Conservation (phyloP, 2,888 invertebrate species). For the Protodeltote pygarga region DNA sequence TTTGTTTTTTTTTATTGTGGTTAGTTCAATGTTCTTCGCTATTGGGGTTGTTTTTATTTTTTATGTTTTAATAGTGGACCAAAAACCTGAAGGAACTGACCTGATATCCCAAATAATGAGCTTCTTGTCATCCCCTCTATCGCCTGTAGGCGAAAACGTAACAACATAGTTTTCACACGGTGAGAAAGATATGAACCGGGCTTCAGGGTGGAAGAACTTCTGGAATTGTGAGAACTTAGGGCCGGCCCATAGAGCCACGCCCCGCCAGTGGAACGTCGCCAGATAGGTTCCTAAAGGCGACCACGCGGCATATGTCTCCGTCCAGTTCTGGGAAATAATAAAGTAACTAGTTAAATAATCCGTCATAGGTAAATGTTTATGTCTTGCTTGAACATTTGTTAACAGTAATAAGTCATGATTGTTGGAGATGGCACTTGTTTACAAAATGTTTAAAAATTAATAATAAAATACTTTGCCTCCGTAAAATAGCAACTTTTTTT, state of each 20-base stretch:
- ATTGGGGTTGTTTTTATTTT: too few species aligned
- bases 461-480: too few species aligned
- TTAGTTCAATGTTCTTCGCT: too few species aligned
- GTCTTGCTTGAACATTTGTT: too few species aligned
- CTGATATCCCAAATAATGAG: constrained; percentile 99
- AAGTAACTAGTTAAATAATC: neutral
- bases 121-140: constrained; percentile 91
- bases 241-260: constrained; percentile 99
- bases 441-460: neutral
- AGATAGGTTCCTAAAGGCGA: constrained; percentile 98
- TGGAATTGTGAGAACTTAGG: constrained; percentile 96
- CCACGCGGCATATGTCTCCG: constrained; percentile 98
- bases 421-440: too few species aligned
- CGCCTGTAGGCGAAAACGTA: constrained; percentile 95
- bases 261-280: constrained; percentile 97
- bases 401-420: too few species aligned
- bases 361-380: too few species aligned
- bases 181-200: constrained; percentile 98
- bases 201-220: constrained; percentile 95
- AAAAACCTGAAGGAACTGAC: constrained; percentile 59
- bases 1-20: too few species aligned
- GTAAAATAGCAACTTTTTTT: too few species aligned
- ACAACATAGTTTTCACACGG: constrained; percentile 99
- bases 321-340: constrained; percentile 91
- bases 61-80: too few species aligned